These are phyloP conservation scores for Frieseomelitta varia DNA, from an alignment of 1,140 invertebrate species.

Conservation along the genomic window DNA sequence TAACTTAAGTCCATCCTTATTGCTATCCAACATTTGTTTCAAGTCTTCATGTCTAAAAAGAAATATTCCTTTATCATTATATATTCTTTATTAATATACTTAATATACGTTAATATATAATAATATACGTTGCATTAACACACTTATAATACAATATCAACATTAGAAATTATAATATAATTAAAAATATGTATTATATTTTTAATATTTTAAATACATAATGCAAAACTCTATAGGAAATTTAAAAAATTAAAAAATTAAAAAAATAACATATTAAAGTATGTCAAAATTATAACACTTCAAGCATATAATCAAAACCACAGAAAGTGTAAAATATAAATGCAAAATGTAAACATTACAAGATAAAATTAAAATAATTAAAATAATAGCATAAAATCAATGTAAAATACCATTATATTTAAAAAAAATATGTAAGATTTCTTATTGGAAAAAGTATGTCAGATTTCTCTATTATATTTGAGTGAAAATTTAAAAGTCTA, in stretches of 20 bases:
- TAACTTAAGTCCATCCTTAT: conserved; percentile 97
- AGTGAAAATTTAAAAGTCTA: neutral
- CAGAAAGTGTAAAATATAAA: neutral
- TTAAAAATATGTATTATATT: neutral
- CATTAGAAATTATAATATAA: neutral
- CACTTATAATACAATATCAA: neutral
- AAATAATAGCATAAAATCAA: neutral
- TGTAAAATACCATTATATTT: neutral
- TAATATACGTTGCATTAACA: neutral
- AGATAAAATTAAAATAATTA: neutral
- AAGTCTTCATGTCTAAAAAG: conserved; percentile 92
- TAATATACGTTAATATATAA: no score
- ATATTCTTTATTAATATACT: neutral
- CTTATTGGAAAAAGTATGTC: neutral
- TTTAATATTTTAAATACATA: neutral
- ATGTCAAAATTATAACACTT: neutral
- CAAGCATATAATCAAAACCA: neutral
- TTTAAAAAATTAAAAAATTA: neutral
- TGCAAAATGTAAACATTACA: neutral
- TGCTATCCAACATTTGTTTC: conserved; percentile 98
- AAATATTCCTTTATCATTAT: neutral
- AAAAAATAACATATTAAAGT: neutral
- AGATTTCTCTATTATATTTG: neutral
- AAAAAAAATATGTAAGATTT: neutral
- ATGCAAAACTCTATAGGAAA: no score